Percentiles rank a stretch among this genome's conserved stretches.
phyloP scores from a whole-genome alignment of 2,113 vertebrate species.

The Leucopsar rothschildi region DNA sequence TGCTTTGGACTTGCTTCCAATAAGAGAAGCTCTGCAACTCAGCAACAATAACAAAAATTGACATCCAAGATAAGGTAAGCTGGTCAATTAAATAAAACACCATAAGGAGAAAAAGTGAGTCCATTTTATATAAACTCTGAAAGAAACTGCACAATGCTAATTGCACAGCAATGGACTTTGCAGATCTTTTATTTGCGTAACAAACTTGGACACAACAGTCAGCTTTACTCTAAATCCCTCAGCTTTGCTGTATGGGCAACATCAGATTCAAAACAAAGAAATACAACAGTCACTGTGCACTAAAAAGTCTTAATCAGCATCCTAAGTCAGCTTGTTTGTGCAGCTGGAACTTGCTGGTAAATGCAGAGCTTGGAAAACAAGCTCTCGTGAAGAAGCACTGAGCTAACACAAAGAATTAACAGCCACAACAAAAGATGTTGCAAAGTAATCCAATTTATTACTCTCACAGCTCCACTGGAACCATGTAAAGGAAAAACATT shows the following conservation, averaged over 20 bases:
- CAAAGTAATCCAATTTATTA: constrained; percentile 14
- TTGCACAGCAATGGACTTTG: neutral
- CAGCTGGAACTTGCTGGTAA: constrained; percentile 45
- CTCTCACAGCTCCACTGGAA: neutral
- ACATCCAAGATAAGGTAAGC: neutral
- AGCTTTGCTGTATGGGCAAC: neutral
- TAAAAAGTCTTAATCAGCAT: constrained; percentile 38
- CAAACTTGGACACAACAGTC: neutral
- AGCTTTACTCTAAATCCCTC: constrained; percentile 39
- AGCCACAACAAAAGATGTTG: constrained; percentile 11
- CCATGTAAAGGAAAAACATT: neutral
- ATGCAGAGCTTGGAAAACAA: constrained; percentile 14
- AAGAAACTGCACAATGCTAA: neutral
- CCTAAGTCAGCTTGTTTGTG: constrained; percentile 12
- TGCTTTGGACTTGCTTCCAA: neutral
- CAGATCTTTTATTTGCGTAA: constrained; percentile 31
- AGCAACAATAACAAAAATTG: neutral
- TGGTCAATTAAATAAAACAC: neutral
- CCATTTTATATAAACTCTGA: neutral
- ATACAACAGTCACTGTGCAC: neutral
- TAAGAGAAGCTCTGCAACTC: neutral
- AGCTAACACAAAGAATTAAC: neutral
- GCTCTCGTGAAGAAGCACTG: neutral
- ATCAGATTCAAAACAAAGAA: constrained; percentile 34
- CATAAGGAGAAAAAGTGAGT: neutral